Evolutionary conservation across 2,797 vertebrate genomes (phyloP).

Genomic region (Novumbra hubbsi): DNA sequence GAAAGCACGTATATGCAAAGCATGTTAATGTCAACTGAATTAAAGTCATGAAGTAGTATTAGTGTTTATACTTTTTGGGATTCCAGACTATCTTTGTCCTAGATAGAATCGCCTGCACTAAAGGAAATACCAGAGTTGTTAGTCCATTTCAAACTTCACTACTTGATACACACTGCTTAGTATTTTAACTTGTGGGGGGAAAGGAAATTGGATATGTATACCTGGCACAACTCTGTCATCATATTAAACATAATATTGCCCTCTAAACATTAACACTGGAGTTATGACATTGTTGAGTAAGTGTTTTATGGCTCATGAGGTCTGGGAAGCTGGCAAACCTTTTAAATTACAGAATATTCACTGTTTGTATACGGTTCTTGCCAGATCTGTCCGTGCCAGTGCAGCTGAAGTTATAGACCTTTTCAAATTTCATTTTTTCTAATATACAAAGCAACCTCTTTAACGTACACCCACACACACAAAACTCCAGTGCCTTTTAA

Average conservation of each 20-base stretch:
- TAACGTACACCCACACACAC: slow-evolving; percentile 25
- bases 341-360: slow-evolving; percentile 57
- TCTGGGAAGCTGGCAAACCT: slow-evolving; percentile 44
- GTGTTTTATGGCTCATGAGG: slow-evolving; percentile 38
- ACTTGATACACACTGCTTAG: slow-evolving; percentile 18
- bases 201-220: slow-evolving; percentile 4
- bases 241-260: slow-evolving; percentile 36
- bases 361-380: slow-evolving; percentile 42
- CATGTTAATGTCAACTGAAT: slow-evolving; percentile 22
- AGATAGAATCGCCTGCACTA: slow-evolving; percentile 42
- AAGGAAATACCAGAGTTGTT: slow-evolving; percentile 59
- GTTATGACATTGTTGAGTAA: slow-evolving; percentile 32
- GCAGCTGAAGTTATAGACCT: slow-evolving; percentile 55
- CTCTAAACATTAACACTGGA: slow-evolving; percentile 44
- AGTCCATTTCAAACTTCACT: slow-evolving; percentile 44
- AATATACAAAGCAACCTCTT: slow-evolving; percentile 33
- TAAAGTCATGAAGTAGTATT: neutral
- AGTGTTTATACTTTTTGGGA: slow-evolving; percentile 12
- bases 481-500: slow-evolving; percentile 1
- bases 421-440: slow-evolving; percentile 62
- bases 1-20: neutral
- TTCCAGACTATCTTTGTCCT: slow-evolving; percentile 38
- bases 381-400: slow-evolving; percentile 53
- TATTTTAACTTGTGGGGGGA: slow-evolving; percentile 1
- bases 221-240: slow-evolving; percentile 8